Evolutionary conservation across 2,113 vertebrate genomes (phyloP), one percentile per base, ranked within the genome.

Genomic region (Gavia stellata): DNA sequence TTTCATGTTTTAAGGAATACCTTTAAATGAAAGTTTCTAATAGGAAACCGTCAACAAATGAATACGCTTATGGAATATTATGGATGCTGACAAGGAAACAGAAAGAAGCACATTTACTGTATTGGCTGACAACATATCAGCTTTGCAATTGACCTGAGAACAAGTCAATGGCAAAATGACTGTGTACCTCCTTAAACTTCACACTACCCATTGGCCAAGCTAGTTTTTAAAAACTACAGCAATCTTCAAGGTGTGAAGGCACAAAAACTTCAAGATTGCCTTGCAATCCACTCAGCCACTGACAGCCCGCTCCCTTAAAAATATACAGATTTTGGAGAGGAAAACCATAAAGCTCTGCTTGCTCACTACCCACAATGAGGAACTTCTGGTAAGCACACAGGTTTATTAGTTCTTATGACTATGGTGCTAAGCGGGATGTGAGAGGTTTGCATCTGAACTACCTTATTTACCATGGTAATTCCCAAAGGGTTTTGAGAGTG

Each of bases 371-470:
- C 34, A 40, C 31, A 56, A 9, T 1, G 10, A 49, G 18, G 36
- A 91, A 70, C 15, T 58, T 49, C 6, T 8, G 13, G 14, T n/a
- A 56, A 73, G 33, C 36, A 91, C 16, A 61, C 7, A 44, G 6
- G 2, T 7, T 31, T 56, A 24, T 21, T 28, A 83, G 33, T 10
- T 61, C 55, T 38, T 45, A 56, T 4, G 6, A 45, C 38, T 38
- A 12, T 0, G 0, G 52, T 17, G 36, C 42, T 19, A 59, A 47
- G 19, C 2, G 1, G 9, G 58, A 83, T 26, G n/a, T 8, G 16
- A 90, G 52, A 88, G 24, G 14, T 70, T 72, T 75, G 38, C 63
- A 81, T 15, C 31, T 49, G 33, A 83, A 24, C 40, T 50, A 59
- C 26, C 29, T 49, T 13, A n/a, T 4, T 77, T 85, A 33, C 31